Evolutionary conservation across 2,888 invertebrate species (phyloP).

Genomic region (Acrobasis suavella): DNA sequence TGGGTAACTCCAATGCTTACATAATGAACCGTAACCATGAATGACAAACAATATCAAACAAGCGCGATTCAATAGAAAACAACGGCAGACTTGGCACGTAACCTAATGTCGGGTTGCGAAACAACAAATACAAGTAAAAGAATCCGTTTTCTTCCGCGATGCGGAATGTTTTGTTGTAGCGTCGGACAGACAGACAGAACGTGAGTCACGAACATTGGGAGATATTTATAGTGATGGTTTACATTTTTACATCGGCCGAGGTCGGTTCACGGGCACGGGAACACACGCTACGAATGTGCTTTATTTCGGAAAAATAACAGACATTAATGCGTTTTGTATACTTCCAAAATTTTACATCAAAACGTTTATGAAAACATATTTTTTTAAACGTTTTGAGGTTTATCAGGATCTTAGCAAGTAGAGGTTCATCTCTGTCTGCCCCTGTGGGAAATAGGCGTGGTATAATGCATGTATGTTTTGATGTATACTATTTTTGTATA

Average conservation of each 20-base stretch:
- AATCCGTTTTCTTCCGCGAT: conserved; percentile 25
- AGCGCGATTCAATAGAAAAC: conserved; percentile 16
- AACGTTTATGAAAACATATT: too few relatives aligned
- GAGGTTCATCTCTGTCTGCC: too few relatives aligned
- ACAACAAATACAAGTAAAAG: conserved; percentile 17
- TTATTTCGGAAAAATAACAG: not conserved
- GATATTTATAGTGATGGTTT: conserved; percentile 53
- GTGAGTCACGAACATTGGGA: conserved; percentile 44
- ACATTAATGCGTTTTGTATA: too few relatives aligned
- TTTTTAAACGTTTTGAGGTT: too few relatives aligned
- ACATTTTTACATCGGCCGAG: conserved; percentile 52
- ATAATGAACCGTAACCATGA: not conserved
- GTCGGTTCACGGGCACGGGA: conserved; percentile 55
- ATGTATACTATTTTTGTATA: too few relatives aligned
- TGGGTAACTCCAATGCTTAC: not conserved
- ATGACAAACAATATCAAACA: conserved; percentile 13
- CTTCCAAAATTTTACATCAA: too few relatives aligned
- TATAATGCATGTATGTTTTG: too few relatives aligned
- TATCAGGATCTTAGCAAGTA: too few relatives aligned
- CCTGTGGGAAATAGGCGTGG: too few relatives aligned
- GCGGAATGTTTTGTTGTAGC: conserved; percentile 22
- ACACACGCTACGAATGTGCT: not conserved
- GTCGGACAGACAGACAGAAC: conserved; percentile 31
- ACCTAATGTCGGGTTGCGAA: conserved; percentile 7
- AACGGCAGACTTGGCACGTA: conserved; percentile 16